These are phyloP conservation scores for Bombus superbus DNA, from an alignment of 1,140 invertebrate genomes.

Conservation along the genomic window DNA sequence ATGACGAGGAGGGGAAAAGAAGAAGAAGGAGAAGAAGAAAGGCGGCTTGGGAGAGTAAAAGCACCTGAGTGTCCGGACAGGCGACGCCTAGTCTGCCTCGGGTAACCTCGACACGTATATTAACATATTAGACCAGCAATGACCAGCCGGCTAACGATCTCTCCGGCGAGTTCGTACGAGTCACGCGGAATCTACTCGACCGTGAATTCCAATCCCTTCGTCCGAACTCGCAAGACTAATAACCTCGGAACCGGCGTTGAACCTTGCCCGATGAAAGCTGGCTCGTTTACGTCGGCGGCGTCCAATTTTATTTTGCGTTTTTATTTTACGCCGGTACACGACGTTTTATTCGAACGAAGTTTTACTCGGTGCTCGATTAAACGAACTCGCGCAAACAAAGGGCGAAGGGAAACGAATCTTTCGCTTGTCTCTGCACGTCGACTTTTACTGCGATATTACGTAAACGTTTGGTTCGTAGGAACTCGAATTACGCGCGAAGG, in stretches of 20 bases:
- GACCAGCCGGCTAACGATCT: conserved; percentile 41
- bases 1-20: not conserved
- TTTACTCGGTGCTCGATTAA: no score
- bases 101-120: conserved; percentile 61
- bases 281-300: no score
- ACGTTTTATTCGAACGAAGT: no score
- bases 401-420: no score
- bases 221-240: not conserved
- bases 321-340: no score
- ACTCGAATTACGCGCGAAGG: no score
- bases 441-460: no score
- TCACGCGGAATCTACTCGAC: not conserved
- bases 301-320: no score
- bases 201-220: not conserved
- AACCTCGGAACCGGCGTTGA: not conserved
- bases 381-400: no score
- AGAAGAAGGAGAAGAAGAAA: conserved; percentile 6
- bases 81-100: conserved; percentile 74
- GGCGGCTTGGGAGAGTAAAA: conserved; percentile 48
- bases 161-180: not conserved
- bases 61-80: conserved; percentile 66
- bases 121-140: conserved; percentile 65
- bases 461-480: no score
- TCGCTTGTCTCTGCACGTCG: no score
- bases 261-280: not conserved